A percentile compares a stretch with the other conserved stretches of the same genome.
phyloP scores from a whole-genome alignment of 2,797 vertebrate species.

The Falco naumanni region DNA sequence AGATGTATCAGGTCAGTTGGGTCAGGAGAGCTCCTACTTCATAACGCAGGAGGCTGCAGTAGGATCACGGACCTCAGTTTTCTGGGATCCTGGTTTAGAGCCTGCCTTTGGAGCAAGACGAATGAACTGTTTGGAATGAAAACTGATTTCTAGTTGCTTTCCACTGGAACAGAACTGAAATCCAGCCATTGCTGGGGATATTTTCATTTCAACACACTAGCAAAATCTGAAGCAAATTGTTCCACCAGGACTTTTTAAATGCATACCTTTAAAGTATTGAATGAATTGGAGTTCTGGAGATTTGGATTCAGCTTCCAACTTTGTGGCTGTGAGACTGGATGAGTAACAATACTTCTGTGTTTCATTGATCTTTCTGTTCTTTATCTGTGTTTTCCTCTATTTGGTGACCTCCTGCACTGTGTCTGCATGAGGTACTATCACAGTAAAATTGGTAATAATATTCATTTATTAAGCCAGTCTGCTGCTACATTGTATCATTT shows the following conservation, averaged over 20 bases:
- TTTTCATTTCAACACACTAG: not conserved
- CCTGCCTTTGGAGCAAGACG: not conserved
- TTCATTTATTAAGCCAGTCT: not conserved
- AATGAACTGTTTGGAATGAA: not conserved
- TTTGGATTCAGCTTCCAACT: not conserved
- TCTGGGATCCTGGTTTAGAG: not conserved
- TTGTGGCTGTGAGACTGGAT: not conserved
- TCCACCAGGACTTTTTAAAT: not conserved
- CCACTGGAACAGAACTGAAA: not conserved
- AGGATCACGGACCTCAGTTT: not conserved
- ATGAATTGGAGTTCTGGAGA: not conserved
- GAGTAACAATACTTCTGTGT: not conserved
- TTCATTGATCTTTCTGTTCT: not conserved
- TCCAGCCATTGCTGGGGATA: not conserved
- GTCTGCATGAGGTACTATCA: not conserved
- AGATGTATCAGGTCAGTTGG: fast-evolving
- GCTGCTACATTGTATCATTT: not conserved
- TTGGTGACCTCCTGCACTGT: not conserved
- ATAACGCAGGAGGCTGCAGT: not conserved
- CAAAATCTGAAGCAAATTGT: not conserved
- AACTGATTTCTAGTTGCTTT: not conserved
- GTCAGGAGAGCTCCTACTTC: not conserved
- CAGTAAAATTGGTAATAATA: not conserved
- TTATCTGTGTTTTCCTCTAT: not conserved
- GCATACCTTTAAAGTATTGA: not conserved